Evolutionary conservation across 2,113 vertebrate genomes (phyloP), one percentile per base, ranked within the genome.

Genomic region (Gobius niger): DNA sequence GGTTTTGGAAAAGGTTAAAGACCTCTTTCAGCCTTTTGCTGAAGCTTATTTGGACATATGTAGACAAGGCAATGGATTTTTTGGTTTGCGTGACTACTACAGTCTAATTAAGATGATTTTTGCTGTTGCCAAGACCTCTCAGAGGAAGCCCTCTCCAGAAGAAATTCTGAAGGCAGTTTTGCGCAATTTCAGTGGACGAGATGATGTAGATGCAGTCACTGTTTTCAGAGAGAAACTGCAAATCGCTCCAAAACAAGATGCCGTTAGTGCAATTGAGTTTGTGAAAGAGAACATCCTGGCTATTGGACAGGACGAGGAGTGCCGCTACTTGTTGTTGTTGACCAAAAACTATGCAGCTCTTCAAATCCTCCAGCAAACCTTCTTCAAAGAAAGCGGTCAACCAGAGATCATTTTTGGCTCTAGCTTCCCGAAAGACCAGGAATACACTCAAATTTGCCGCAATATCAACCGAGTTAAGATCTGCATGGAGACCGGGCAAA

Each of bases 41-140:
- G 82, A 60, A 12, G 94, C 95, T 0, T 99, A 98, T 15, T 85
- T 95, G 51, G 70, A 69, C 0, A 93, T 99, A 59, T 96, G 95
- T 47, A 81, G 80, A 62, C 90, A 96, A 59, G 93, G 91, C 46
- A 97, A 95, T 80, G 96, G 96, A 0, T 99, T 99, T 78, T 99
- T 99, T 70, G 97, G 98, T 3, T 87, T 99, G 0, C 95, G 98
- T 13, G 98, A 99, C 89, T 99, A 96, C 76, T 99, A 99, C 82
- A 98, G 98, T 87, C 93, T 99, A 84, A 94, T 98, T 72, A 99
- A 99, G 81, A 99, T 99, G 98, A 84, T 96, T 59, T 96, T 97
- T 78, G 91, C 95, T 9, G 70, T 90, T 0, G 90, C 93, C 0
- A 96, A 92, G 56, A 80, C 77, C 5, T 90, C 91, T 18, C 70